A percentile compares a stretch with the other conserved stretches of the same genome.
phyloP scores from a whole-genome alignment of 1,140 invertebrate genomes.

The Neodiprion lecontei region DNA sequence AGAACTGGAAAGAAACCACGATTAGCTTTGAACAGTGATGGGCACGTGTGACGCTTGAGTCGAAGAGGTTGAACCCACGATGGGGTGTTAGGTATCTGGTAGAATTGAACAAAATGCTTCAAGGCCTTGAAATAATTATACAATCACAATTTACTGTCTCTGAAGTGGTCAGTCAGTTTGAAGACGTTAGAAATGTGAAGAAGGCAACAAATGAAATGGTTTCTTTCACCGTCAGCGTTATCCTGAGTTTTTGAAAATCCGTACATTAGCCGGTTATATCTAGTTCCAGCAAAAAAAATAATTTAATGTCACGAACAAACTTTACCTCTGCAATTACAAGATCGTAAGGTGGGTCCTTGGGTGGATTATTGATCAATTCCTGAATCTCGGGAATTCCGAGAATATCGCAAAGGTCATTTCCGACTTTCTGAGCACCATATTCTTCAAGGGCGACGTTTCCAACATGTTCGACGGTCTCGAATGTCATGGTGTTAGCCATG shows the following conservation, averaged over 20 bases:
- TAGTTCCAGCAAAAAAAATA: not conserved
- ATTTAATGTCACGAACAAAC: slow-evolving; percentile 17
- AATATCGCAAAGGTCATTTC: slow-evolving; percentile 23
- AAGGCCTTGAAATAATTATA: too few species aligned
- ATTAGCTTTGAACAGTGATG: too few species aligned
- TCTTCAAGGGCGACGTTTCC: slow-evolving; percentile 16
- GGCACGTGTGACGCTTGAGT: too few species aligned
- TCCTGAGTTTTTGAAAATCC: too few species aligned
- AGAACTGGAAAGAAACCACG: not conserved
- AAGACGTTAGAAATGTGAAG: too few species aligned
- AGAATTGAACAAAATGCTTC: too few species aligned
- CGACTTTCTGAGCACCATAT: not conserved
- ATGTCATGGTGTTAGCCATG: slow-evolving; percentile 23
- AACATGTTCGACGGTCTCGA: slow-evolving; percentile 9
- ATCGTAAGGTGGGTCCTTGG: slow-evolving; percentile 44
- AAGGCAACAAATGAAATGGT: too few species aligned
- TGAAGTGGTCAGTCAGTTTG: too few species aligned
- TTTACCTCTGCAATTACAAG: slow-evolving; percentile 41
- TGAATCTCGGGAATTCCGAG: slow-evolving; percentile 33
- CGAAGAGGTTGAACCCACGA: too few species aligned
- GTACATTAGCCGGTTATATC: not conserved
- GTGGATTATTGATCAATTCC: slow-evolving; percentile 40
- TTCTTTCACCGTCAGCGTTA: too few species aligned
- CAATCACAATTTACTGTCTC: too few species aligned
- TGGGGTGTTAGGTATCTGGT: too few species aligned